A percentile compares a stretch with the other conserved stretches of the same genome.
Evolutionary conservation across 2,888 invertebrate genomes (phyloP).

Genomic region (Poecilobothrus nobilitatus): DNA sequence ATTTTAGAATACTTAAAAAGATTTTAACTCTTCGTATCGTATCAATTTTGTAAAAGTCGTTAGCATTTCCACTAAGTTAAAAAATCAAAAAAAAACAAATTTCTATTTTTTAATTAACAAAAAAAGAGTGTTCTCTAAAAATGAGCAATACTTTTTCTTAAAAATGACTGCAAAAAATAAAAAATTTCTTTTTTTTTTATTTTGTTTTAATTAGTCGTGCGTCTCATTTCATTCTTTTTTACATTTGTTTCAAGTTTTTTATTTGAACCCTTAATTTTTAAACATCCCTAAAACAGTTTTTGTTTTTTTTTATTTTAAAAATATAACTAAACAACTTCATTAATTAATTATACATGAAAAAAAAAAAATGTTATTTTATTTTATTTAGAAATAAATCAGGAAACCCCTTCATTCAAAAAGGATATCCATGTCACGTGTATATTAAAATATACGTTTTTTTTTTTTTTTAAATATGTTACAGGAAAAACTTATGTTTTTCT

Average conservation of each 20-base stretch:
- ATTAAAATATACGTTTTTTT: background rate
- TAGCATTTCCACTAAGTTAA: too few relatives aligned
- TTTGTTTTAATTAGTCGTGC: background rate
- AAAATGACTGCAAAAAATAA: too few relatives aligned
- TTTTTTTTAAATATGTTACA: background rate
- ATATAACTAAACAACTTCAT: background rate
- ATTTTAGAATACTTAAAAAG: too few relatives aligned
- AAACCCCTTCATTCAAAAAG: background rate
- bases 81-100: too few relatives aligned
- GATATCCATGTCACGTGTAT: background rate
- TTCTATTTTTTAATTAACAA: too few relatives aligned
- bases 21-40: too few relatives aligned
- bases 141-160: too few relatives aligned
- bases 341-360: background rate
- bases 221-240: background rate
- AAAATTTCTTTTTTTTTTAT: too few relatives aligned
- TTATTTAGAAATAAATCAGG: background rate
- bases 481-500: slow-evolving; percentile 1
- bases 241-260: background rate
- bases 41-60: too few relatives aligned
- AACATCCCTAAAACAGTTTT: background rate
- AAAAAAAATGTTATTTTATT: too few relatives aligned
- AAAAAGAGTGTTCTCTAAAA: too few relatives aligned
- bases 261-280: background rate
- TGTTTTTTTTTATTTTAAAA: background rate